These are phyloP conservation scores for Atta cephalotes DNA, from an alignment of 1,140 invertebrate species.

Conservation along the genomic window DNA sequence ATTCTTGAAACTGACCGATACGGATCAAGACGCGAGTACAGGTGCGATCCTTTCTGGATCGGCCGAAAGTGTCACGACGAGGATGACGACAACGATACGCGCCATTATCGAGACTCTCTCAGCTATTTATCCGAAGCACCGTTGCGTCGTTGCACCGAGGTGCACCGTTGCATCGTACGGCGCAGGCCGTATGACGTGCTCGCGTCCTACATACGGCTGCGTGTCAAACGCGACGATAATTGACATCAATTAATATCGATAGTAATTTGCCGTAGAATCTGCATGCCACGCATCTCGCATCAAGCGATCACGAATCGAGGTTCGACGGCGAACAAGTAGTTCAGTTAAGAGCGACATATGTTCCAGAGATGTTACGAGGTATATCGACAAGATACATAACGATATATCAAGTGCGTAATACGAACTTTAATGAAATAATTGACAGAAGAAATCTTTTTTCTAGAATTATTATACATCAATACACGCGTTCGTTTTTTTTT, in stretches of 20 bases:
- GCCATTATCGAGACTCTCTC: conserved; percentile 53
- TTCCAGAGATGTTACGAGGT: conserved; percentile 29
- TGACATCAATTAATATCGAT: conserved; percentile 84
- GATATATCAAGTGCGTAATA: not conserved
- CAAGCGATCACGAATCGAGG: conserved; percentile 64
- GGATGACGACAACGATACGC: conserved; percentile 34
- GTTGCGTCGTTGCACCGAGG: conserved; percentile 61
- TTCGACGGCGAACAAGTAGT: conserved; percentile 68
- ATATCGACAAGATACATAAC: conserved; percentile 72
- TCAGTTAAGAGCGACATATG: not conserved
- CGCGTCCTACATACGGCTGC: conserved; percentile 68
- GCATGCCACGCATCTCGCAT: not conserved
- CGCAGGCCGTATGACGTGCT: conserved; percentile 3
- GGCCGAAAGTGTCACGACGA: conserved; percentile 60
- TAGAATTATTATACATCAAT: not conserved
- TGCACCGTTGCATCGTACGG: conserved; percentile 45
- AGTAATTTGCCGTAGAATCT: conserved; percentile 77
- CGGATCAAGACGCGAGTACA: not conserved
- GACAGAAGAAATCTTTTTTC: not conserved
- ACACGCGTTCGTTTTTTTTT: not conserved
- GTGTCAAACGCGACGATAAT: conserved; percentile 79
- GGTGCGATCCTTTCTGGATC: not conserved
- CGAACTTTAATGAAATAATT: not conserved
- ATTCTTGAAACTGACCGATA: not conserved
- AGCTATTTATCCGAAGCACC: conserved; percentile 66